These are phyloP conservation scores for Cyaniris semiargus DNA, from an alignment of 2,888 invertebrate species.

Conservation along the genomic window DNA sequence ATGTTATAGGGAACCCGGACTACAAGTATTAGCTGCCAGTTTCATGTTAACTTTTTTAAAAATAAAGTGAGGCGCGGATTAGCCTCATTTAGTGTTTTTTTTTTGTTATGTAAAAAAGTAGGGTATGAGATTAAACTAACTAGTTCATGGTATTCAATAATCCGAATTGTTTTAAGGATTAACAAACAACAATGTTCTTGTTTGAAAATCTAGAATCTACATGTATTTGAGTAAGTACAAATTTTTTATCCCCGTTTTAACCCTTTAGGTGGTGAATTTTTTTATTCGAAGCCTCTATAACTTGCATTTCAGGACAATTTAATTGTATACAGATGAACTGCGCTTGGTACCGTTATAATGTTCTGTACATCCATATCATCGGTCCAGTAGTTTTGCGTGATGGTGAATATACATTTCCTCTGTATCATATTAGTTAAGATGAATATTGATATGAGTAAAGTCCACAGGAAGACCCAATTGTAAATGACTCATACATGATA, in stretches of 20 bases:
- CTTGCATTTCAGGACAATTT: too few species aligned
- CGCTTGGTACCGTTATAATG: too few species aligned
- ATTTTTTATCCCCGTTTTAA: background rate
- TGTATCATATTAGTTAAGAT: background rate
- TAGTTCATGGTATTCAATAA: background rate
- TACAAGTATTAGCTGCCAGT: background rate
- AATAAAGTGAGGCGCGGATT: background rate
- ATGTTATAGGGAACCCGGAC: too few species aligned
- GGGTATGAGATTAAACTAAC: slow-evolving; percentile 11
- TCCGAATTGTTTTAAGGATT: slow-evolving; percentile 2
- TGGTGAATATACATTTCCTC: too few species aligned
- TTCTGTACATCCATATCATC: too few species aligned
- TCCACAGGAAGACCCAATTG: slow-evolving; percentile 3
- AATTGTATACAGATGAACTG: too few species aligned
- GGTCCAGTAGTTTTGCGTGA: too few species aligned
- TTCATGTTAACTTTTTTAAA: background rate
- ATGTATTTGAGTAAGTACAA: background rate
- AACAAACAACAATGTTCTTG: background rate
- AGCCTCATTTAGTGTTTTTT: background rate
- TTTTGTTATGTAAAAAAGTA: background rate
- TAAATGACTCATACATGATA: background rate
- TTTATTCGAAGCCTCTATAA: background rate
- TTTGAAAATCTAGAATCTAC: background rate
- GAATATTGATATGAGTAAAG: background rate
- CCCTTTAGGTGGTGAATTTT: background rate